Evolutionary conservation across 1,140 invertebrate species (phyloP).

Genomic region (Manduca sexta): DNA sequence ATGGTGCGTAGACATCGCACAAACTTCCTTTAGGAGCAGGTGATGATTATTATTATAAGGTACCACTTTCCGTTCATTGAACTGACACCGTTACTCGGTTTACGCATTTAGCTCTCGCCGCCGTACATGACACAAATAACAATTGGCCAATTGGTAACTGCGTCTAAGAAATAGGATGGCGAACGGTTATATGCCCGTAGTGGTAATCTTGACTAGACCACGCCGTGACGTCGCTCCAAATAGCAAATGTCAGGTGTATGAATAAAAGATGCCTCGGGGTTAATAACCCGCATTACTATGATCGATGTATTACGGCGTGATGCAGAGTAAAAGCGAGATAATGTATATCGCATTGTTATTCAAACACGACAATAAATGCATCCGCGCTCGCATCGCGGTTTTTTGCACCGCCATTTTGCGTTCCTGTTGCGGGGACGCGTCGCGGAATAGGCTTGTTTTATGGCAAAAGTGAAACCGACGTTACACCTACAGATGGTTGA

Average conservation of each 20-base stretch:
- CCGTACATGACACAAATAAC: slow-evolving; percentile 62
- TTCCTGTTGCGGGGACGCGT: slow-evolving; percentile 27
- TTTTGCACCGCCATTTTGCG: slow-evolving; percentile 46
- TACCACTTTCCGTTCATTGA: slow-evolving; percentile 61
- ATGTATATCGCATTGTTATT: slow-evolving; percentile 38
- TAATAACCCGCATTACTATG: slow-evolving; percentile 7
- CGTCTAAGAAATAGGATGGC: slow-evolving; percentile 5
- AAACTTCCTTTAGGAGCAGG: slow-evolving; percentile 45
- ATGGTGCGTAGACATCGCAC: slow-evolving; percentile 19
- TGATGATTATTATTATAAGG: slow-evolving; percentile 56
- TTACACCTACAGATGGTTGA: slow-evolving; percentile 15
- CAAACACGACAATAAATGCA: slow-evolving; percentile 33
- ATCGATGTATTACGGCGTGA: neutral
- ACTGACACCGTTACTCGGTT: slow-evolving; percentile 61
- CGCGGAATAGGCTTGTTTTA: slow-evolving; percentile 43
- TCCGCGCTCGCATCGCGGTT: slow-evolving; percentile 36
- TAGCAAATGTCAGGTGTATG: slow-evolving; percentile 1
- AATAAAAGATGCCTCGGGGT: neutral
- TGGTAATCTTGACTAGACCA: neutral
- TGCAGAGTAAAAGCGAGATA: slow-evolving; percentile 17
- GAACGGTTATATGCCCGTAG: neutral
- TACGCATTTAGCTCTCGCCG: slow-evolving; percentile 60
- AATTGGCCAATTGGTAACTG: slow-evolving; percentile 43
- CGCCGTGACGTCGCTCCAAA: neutral
- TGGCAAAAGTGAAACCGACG: slow-evolving; percentile 55